Evolutionary conservation across 1,140 invertebrate species (phyloP), one percentile per base, ranked within the genome.

Genomic region (Drosophila nebulosa): DNA sequence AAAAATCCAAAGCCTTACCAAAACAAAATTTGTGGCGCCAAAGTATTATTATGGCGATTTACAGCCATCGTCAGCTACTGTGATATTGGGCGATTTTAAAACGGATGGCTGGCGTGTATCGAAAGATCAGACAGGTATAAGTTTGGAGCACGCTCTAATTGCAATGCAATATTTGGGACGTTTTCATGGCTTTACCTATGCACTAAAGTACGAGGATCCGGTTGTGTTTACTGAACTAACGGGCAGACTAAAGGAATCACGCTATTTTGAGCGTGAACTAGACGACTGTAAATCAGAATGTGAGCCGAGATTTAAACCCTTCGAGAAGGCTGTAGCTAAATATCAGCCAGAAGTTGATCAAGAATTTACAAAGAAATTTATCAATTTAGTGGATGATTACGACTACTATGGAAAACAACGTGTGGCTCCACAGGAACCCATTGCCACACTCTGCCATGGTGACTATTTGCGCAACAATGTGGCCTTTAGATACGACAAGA

Each of bases 401-500:
- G 1, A 21, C 0, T 12, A n/a, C 0, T 90, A 80, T 55, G 79
- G 79, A 0, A 67, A 58, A 0, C 62, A 90, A 35, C 36, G 68
- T 1, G 75, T 90, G 5, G 57, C 69, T 3, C 88, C 90, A 0
- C 58, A 63, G n/a, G 90, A 91, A 30, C 90, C 90, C 0, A 50
- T 85, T 5, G 69, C 79, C 10, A 88, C 71, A 0, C 69, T 91
- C 3, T 91, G 89, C 27, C 90, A 91, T 18, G 90, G 90, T 0
- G 90, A 91, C 24, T 91, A 77, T 69, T 24, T 91, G 26, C 53
- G 90, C 14, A 91, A 91, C 35, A 91, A 91, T 67, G 73, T 91
- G n/a, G 90, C 90, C 4, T 91, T 76, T 42, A 88, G 69, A 46
- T 85, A 90, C 30, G 59, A 64, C 6, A 50, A 64, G 10, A 39